phyloP scores from a whole-genome alignment of 2,113 vertebrate species.

The Forbesichthys papilliferus region DNA sequence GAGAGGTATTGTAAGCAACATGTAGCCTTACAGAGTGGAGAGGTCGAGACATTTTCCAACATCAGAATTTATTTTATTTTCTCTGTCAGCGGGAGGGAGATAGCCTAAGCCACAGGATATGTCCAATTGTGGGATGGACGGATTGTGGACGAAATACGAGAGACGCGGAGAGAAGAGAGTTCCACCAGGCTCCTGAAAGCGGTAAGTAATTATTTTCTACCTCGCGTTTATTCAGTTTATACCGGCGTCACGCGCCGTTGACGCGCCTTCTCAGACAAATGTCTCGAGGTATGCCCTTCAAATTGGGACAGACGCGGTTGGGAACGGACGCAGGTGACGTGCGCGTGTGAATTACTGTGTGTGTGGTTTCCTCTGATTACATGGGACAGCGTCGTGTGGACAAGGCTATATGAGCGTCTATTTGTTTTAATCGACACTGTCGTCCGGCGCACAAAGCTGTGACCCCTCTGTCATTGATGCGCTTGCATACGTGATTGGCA shows the following conservation, averaged over 20 bases:
- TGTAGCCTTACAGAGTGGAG: conserved; percentile 73
- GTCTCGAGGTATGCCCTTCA: conserved; percentile 74
- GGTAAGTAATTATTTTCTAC: conserved; percentile 59
- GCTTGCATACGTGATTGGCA: conserved; percentile 39
- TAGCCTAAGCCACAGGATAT: conserved; percentile 51
- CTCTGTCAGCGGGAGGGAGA: not conserved
- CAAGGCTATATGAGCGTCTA: conserved; percentile 18
- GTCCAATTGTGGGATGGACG: conserved; percentile 70
- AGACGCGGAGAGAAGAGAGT: conserved; percentile 58
- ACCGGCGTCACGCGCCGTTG: not conserved
- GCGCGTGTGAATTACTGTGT: not conserved
- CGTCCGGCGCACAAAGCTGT: conserved; percentile 68
- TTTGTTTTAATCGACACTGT: conserved; percentile 40
- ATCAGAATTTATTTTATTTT: conserved; percentile 34
- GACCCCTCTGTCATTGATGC: conserved; percentile 83
- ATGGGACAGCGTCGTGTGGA: conserved; percentile 5
- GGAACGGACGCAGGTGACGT: not conserved
- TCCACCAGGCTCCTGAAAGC: conserved; percentile 61
- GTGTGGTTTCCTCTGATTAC: not conserved
- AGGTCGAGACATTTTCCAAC: conserved; percentile 62
- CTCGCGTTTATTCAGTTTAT: not conserved
- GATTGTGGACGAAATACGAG: conserved; percentile 53
- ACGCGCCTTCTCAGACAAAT: conserved; percentile 37
- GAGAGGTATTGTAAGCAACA: conserved; percentile 71
- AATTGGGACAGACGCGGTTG: conserved; percentile 7